Base-by-base conservation (phyloP, 2,888 invertebrate species). In the Galeruca laticollis region DNA sequence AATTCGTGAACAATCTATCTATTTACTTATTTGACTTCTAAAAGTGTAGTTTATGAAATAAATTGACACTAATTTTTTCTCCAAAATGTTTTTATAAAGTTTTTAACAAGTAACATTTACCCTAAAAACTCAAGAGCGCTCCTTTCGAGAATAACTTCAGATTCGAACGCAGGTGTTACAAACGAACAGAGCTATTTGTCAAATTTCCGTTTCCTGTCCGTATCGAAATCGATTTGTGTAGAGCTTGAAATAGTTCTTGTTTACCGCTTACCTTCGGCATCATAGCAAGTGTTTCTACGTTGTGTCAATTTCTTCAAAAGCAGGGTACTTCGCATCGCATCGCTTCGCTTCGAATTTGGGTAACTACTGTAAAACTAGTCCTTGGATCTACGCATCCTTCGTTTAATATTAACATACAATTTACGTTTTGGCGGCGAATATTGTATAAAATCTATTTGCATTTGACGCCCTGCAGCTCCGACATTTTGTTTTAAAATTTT, bases 341-440 rank as follows among this genome's bases (percentile, higher is more conserved):
- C 74, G 76, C 85, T 82, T 66, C 74, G 76, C 85, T 82, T 80
- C 84, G 84, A 84, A 80, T 80, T 84, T 84, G 83, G 85, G 85
- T 85, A 85, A 86, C 85, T 86, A 85, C 78, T 82, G 82, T 82
- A 84, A 82, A 79, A 81, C 78, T 83, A 84, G 82, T 81, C 80
- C 81, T 82, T 80, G 82, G 82, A 84, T 78, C 83, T 82, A 79
- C 82, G 84, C 81, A 82, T 80, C 81, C 84, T 83, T 80, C 84
- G 80, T 81, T 78, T 80, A 79, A 80, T 73, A 79, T 80, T 80
- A 79, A 76, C 79, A 77, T 79, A 76, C 76, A 78, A 80, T 80
- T 82, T 81, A 79, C 82, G 83, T 83, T 84, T 85, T 84, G 83
- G 84, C 84, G 84, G 84, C 84, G 84, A 85, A 86, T 84, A 82